phyloP scores from a whole-genome alignment of 2,113 vertebrate species.

The Poeciliopsis prolifica region DNA sequence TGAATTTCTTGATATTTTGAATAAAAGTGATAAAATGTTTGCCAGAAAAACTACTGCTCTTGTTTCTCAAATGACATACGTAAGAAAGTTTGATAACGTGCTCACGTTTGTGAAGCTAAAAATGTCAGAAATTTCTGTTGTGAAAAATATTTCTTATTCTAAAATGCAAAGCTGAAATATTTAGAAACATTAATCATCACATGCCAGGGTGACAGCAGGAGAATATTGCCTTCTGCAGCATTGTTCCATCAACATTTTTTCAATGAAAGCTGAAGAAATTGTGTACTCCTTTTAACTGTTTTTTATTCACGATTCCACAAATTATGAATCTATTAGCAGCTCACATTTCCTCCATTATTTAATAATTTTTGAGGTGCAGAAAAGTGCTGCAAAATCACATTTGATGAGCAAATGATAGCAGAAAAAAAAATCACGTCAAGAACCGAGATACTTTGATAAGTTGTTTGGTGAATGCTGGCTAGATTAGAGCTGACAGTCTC shows the following conservation, averaged over 20 bases:
- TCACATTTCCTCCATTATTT: constrained; percentile 5
- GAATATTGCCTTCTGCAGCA: neutral
- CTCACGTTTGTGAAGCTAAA: neutral
- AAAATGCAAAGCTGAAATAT: neutral
- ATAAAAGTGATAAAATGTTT: neutral
- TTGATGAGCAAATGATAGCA: neutral
- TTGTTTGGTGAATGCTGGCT: constrained; percentile 14
- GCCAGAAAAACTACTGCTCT: neutral
- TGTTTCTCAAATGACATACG: no score
- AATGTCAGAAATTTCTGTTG: neutral
- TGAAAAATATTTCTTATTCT: neutral
- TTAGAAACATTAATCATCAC: neutral
- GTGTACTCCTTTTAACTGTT: neutral
- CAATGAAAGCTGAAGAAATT: neutral
- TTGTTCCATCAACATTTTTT: neutral
- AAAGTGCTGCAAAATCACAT: constrained; percentile 10
- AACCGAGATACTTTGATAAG: neutral
- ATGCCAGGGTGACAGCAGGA: neutral
- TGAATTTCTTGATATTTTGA: neutral
- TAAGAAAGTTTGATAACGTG: neutral
- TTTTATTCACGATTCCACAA: constrained; percentile 10
- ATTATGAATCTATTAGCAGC: constrained; percentile 11
- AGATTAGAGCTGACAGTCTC: constrained; percentile 11
- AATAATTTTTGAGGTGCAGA: neutral
- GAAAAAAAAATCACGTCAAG: neutral